Conservation (phyloP, 2,797 vertebrate genomes). For the Tapirus indicus region DNA sequence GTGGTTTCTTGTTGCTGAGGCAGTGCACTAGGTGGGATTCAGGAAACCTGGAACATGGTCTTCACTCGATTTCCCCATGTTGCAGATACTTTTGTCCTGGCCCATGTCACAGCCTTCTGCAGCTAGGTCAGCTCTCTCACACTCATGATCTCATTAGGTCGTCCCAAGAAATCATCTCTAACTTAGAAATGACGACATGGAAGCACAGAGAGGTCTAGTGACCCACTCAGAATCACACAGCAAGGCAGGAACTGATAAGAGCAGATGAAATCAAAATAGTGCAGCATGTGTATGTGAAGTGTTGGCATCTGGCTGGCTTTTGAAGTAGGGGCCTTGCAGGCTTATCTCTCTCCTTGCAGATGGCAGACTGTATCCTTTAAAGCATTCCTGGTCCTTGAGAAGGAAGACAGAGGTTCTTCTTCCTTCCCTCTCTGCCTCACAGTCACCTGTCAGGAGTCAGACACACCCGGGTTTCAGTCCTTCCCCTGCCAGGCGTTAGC, state of each 20-base stretch:
- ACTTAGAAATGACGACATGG: background rate
- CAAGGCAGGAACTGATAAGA: background rate
- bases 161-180: background rate
- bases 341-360: background rate
- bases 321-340: background rate
- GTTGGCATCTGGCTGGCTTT: background rate
- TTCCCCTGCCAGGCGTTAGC: too few species aligned
- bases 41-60: background rate
- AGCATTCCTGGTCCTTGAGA: too few species aligned
- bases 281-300: accelerated
- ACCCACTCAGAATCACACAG: background rate
- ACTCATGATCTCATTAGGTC: background rate
- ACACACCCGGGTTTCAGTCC: too few species aligned
- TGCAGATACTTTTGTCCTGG: background rate
- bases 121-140: background rate
- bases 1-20: background rate
- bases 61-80: background rate
- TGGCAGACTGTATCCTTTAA: background rate
- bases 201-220: background rate
- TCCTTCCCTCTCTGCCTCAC: too few species aligned
- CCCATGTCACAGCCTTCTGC: background rate
- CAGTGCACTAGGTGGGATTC: background rate
- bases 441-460: too few species aligned
- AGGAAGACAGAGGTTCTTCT: too few species aligned
- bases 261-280: background rate